Evolutionary conservation across 2,797 vertebrate species (phyloP).

Genomic region (Telmatherina bonti): DNA sequence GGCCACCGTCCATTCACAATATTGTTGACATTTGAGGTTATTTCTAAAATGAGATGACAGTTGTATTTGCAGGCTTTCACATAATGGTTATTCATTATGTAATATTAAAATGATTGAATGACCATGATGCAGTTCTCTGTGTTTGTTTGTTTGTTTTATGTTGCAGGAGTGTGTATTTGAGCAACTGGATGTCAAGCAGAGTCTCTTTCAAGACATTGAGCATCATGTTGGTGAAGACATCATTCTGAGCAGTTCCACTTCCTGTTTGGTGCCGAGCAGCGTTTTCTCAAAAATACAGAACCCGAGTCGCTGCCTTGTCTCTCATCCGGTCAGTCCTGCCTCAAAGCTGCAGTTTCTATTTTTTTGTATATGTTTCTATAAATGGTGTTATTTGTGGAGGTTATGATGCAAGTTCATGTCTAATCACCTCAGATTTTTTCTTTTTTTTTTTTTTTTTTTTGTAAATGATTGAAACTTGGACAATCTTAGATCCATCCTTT

Average conservation of each 20-base stretch:
- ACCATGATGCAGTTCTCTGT: background rate
- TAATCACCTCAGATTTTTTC: too few relatives aligned
- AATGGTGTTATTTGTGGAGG: too few relatives aligned
- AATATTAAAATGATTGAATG: background rate
- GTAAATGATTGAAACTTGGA: too few relatives aligned
- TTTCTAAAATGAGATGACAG: background rate
- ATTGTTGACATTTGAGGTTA: too few relatives aligned
- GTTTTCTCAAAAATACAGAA: conserved; percentile 88
- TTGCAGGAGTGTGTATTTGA: conserved; percentile 94
- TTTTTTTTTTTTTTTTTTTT: too few relatives aligned
- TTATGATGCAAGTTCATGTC: too few relatives aligned
- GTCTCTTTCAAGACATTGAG: conserved; percentile 90
- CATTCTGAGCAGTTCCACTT: conserved; percentile 94
- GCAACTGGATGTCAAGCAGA: conserved; percentile 90
- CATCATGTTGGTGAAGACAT: conserved; percentile 78
- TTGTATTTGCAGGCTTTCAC: background rate
- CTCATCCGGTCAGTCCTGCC: conserved; percentile 89
- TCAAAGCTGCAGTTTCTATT: background rate
- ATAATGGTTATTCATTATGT: background rate
- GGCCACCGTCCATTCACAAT: too few relatives aligned
- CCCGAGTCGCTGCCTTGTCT: conserved; percentile 91
- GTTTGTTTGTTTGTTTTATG: background rate
- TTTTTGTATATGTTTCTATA: too few relatives aligned
- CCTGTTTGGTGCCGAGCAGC: conserved; percentile 91
- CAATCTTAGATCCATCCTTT: too few relatives aligned